Conservation (phyloP, 2,888 invertebrate genomes). For the Sabellastarte sp. region DNA sequence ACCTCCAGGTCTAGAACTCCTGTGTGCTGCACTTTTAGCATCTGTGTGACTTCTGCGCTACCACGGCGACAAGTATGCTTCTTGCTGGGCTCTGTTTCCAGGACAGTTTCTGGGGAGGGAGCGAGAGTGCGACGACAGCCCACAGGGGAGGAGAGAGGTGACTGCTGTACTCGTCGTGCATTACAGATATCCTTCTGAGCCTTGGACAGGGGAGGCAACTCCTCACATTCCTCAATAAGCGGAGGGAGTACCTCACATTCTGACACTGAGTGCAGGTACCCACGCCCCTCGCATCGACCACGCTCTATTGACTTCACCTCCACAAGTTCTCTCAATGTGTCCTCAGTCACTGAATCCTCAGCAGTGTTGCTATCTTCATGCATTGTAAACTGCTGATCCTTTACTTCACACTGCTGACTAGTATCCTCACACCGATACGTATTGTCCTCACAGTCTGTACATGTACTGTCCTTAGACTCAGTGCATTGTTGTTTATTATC, state of each 20-base stretch:
- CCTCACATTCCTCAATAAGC: neutral
- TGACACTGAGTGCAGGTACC: no score
- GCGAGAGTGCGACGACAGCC: slow-evolving; percentile 20
- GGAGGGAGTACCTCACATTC: no score
- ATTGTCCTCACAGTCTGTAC: neutral
- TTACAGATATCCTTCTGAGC: neutral
- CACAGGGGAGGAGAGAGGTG: slow-evolving; percentile 18
- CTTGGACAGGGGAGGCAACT: neutral
- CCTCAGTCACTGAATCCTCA: no score
- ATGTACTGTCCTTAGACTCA: slow-evolving; percentile 1
- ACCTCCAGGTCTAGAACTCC: no score
- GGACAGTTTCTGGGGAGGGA: slow-evolving; percentile 10
- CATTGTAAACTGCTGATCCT: no score
- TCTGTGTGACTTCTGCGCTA: neutral
- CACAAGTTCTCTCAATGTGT: no score
- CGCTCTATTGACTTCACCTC: no score
- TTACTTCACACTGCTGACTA: no score
- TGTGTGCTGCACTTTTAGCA: no score
- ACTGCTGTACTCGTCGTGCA: neutral
- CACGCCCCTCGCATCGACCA: neutral
- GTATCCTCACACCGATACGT: neutral
- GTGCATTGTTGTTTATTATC: no score
- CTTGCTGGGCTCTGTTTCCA: slow-evolving; percentile 18
- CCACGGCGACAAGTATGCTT: neutral
- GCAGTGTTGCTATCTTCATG: no score